These are phyloP conservation scores for Pseudolaguvia tuberculata DNA, from an alignment of 2,113 vertebrate genomes.

Conservation along the genomic window DNA sequence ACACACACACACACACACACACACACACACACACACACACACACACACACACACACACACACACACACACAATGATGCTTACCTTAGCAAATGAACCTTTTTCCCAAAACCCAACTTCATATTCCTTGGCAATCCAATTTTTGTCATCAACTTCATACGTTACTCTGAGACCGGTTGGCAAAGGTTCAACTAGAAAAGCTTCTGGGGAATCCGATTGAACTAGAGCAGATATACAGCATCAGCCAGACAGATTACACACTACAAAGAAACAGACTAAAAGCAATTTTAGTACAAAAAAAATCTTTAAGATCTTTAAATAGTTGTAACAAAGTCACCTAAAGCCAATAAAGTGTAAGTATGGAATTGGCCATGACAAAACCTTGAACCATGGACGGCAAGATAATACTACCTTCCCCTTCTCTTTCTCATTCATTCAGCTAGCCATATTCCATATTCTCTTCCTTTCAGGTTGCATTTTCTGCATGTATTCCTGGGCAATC, in stretches of 20 bases:
- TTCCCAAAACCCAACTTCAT: constrained; percentile 4
- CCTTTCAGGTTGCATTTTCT: too few species aligned
- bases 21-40: too few species aligned
- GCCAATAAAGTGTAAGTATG: not conserved
- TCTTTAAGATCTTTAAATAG: not conserved
- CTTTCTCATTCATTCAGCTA: too few species aligned
- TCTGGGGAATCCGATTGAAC: constrained; percentile 7
- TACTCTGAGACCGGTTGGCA: not conserved
- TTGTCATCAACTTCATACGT: not conserved
- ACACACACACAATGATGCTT: too few species aligned
- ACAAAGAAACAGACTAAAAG: not conserved
- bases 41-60: too few species aligned
- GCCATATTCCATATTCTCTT: too few species aligned
- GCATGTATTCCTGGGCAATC: too few species aligned
- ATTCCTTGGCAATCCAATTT: fast-evolving
- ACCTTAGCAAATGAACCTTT: constrained; percentile 10
- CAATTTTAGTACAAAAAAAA: too few species aligned
- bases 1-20: too few species aligned
- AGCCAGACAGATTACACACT: not conserved
- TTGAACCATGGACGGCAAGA: not conserved
- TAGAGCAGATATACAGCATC: not conserved
- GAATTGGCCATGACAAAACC: not conserved
- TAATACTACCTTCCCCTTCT: too few species aligned
- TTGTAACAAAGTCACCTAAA: not conserved
- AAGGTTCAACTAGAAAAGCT: not conserved